Percentiles rank a stretch among this genome's conserved stretches.
Evolutionary conservation across 37 sponge, comb jelly and placozoan genomes (phyloP).

Genomic region (Aphrocallistes beatrix): DNA sequence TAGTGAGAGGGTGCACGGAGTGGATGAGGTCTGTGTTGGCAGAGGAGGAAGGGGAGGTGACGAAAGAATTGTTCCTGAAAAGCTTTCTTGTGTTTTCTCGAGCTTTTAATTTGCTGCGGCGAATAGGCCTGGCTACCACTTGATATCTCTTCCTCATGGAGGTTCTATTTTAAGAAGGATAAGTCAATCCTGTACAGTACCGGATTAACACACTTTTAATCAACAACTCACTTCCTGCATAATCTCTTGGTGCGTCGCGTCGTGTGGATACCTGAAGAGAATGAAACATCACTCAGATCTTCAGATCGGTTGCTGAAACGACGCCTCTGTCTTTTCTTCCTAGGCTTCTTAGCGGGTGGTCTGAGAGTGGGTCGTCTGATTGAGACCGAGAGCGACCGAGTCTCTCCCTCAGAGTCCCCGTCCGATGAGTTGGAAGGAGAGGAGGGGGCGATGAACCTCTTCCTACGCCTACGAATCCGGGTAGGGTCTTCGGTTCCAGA

Average conservation of each 20-base stretch:
- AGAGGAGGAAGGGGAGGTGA: neutral
- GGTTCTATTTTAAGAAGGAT: too few relatives aligned
- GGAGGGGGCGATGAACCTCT: constrained; percentile 12
- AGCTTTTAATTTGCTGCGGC: too few relatives aligned
- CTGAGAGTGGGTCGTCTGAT: neutral
- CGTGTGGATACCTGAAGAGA: too few relatives aligned
- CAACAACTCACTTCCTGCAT: neutral
- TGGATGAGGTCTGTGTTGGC: neutral
- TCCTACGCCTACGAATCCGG: neutral
- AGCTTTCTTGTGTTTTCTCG: neutral
- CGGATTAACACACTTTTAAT: too few relatives aligned
- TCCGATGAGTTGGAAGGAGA: neutral
- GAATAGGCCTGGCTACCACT: too few relatives aligned
- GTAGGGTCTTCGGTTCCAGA: neutral
- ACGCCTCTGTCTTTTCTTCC: neutral
- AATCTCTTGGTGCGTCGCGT: neutral
- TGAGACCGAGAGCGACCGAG: neutral
- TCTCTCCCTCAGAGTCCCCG: neutral
- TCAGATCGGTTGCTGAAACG: neutral
- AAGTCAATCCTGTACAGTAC: too few relatives aligned
- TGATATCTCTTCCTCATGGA: too few relatives aligned
- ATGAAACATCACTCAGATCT: neutral
- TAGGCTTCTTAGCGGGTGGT: neutral
- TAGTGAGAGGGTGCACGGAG: neutral
- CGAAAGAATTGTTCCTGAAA: neutral